Evolutionary conservation across 1,140 invertebrate species (phyloP).

Genomic region (Tetraneura akinire): DNA sequence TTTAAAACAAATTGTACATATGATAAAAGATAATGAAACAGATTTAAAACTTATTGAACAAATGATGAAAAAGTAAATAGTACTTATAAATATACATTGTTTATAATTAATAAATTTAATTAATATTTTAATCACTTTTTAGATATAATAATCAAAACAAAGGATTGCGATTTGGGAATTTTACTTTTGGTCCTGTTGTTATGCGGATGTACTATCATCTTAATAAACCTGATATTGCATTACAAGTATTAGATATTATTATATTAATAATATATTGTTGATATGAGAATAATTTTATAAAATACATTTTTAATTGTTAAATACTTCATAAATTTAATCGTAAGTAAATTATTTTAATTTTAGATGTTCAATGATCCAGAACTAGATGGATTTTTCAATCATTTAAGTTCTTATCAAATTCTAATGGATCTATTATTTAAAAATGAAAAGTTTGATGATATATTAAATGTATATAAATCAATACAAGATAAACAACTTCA

Average conservation of each 20-base stretch:
- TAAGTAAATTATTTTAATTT: constrained; percentile 56
- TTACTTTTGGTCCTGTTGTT: constrained; percentile 78
- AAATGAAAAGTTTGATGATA: constrained; percentile 70
- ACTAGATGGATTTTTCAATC: constrained; percentile 70
- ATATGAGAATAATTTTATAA: neutral
- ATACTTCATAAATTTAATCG: neutral
- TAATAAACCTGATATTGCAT: constrained; percentile 69
- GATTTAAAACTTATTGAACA: constrained; percentile 68
- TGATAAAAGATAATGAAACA: constrained; percentile 64
- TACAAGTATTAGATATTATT: constrained; percentile 59
- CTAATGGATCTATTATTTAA: constrained; percentile 73
- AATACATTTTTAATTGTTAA: neutral
- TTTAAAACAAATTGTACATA: constrained; percentile 77
- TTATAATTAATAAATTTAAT: neutral
- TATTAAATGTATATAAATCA: constrained; percentile 67
- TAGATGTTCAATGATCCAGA: constrained; percentile 68
- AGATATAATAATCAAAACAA: constrained; percentile 75
- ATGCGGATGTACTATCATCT: constrained; percentile 77
- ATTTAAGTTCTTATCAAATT: constrained; percentile 69
- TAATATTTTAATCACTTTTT: constrained; percentile 50
- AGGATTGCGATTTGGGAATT: constrained; percentile 74
- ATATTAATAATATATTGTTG: constrained; percentile 50
- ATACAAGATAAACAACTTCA: constrained; percentile 64
- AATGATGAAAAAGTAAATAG: constrained; percentile 69
- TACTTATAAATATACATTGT: neutral